phyloP scores from a whole-genome alignment of 2,888 invertebrate genomes.

The Metopia argyrocephala region DNA sequence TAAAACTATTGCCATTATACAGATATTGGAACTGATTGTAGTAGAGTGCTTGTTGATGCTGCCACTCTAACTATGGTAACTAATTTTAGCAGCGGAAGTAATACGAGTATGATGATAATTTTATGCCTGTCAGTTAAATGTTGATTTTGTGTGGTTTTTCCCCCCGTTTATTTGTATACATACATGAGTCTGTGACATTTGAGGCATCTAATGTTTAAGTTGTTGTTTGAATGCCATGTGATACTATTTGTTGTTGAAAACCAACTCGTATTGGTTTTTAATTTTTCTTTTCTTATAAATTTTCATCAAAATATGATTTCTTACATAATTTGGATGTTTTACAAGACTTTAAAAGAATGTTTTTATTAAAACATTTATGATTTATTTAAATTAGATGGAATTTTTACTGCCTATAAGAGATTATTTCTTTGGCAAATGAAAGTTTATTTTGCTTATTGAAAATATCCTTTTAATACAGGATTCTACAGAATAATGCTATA shows the following conservation, averaged over 20 bases:
- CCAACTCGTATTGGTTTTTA: slow-evolving; percentile 7
- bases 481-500: no score
- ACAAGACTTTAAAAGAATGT: not conserved
- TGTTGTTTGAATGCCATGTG: slow-evolving; percentile 43
- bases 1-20: no score
- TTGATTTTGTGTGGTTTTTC: slow-evolving; percentile 45
- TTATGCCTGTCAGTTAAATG: slow-evolving; percentile 26
- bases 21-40: not conserved
- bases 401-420: no score
- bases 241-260: slow-evolving; percentile 47
- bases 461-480: no score
- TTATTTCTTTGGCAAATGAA: no score
- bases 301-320: not conserved
- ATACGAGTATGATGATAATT: slow-evolving; percentile 34
- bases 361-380: slow-evolving; percentile 1
- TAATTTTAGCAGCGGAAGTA: slow-evolving; percentile 55
- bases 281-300: not conserved
- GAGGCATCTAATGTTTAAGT: not conserved
- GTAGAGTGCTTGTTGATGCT: not conserved
- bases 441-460: no score
- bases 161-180: no score
- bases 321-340: not conserved
- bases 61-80: not conserved
- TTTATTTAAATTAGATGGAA: no score
- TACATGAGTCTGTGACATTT: not conserved